These are phyloP conservation scores for Rhopalosiphum padi DNA, from an alignment of 1,140 invertebrate species.

Conservation along the genomic window DNA sequence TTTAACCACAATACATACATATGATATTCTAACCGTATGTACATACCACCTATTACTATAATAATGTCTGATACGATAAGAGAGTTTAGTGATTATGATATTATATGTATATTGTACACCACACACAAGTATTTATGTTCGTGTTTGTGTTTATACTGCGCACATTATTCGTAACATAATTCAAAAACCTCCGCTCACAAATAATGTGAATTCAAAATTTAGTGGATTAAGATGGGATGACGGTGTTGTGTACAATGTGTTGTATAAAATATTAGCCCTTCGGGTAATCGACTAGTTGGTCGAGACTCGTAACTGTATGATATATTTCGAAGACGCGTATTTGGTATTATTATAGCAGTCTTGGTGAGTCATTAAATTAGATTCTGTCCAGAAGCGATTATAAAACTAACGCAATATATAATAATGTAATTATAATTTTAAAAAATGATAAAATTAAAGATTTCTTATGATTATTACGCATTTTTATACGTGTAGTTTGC, in stretches of 20 bases:
- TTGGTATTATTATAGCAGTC: not conserved
- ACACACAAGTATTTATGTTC: not conserved
- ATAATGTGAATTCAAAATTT: not conserved
- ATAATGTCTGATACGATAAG: not conserved
- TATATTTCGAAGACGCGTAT: not conserved
- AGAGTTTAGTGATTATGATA: not conserved
- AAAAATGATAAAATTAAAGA: not conserved
- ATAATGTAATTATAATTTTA: not conserved
- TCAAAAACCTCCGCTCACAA: not conserved
- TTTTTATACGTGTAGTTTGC: not conserved
- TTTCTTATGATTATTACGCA: not conserved
- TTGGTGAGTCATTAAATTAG: not conserved
- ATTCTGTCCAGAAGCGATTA: not conserved
- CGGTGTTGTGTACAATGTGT: not conserved
- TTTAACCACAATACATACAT: not conserved
- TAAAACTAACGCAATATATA: not conserved
- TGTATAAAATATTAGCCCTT: slow-evolving; percentile 12
- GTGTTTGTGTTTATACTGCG: not conserved
- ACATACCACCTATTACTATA: not conserved
- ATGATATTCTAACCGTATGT: not conserved
- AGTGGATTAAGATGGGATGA: not conserved
- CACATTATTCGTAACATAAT: not conserved
- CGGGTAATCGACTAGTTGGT: not conserved
- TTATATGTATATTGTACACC: not conserved
- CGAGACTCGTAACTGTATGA: not conserved